Evolutionary conservation across 2,113 vertebrate species (phyloP).

Genomic region (Hyla sarda): DNA sequence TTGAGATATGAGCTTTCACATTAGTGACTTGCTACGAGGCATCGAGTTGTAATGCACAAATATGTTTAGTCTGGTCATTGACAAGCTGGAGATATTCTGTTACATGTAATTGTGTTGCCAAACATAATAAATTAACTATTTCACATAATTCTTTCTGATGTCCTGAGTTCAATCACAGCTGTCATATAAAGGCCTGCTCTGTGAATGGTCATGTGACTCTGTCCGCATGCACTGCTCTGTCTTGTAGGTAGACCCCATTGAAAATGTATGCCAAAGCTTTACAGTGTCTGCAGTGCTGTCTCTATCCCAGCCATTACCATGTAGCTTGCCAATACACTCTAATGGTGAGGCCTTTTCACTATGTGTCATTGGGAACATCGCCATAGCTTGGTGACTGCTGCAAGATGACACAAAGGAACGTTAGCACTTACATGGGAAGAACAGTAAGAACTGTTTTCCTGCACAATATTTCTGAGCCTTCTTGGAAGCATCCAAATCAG

Average conservation of each 20-base stretch:
- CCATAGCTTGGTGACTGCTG: too few relatives aligned
- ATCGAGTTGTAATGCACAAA: not conserved
- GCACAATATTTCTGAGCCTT: too few relatives aligned
- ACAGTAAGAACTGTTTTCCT: too few relatives aligned
- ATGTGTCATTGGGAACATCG: not conserved
- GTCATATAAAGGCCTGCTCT: not conserved
- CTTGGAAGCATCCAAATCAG: too few relatives aligned
- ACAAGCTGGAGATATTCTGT: conserved; percentile 65
- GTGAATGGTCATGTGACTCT: not conserved
- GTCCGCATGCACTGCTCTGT: not conserved
- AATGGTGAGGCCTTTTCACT: not conserved
- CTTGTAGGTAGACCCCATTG: too few relatives aligned
- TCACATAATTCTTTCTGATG: conserved; percentile 38
- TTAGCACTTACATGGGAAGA: too few relatives aligned
- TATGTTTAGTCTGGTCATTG: not conserved
- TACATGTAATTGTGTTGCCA: conserved; percentile 69
- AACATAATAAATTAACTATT: conserved; percentile 72
- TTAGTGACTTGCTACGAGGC: not conserved
- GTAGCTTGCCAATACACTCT: not conserved
- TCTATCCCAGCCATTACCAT: too few relatives aligned
- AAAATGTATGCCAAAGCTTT: too few relatives aligned
- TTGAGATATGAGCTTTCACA: not conserved
- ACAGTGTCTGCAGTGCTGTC: too few relatives aligned
- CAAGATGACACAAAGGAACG: too few relatives aligned
- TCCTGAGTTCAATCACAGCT: not conserved